Evolutionary conservation across 2,797 vertebrate species (phyloP), one percentile per base, ranked within the genome.

Genomic region (Odontamblyopus lacepedii): DNA sequence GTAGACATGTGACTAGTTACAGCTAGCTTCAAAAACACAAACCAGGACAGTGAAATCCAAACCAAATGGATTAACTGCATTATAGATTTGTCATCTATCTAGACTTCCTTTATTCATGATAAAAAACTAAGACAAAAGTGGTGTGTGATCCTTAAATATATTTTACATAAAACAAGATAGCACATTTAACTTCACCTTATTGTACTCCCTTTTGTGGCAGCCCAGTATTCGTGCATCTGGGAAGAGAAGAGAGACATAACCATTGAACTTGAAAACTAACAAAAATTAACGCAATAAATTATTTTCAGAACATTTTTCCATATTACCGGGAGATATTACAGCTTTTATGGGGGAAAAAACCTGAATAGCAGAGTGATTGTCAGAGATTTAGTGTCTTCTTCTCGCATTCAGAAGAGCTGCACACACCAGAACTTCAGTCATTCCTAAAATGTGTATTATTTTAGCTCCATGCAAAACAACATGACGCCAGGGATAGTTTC

Each of bases 121-220:
- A 91, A 92, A 89, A 89, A 93, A 91, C 83, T 93, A 93, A 93
- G 92, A 94, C 93, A 93, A 93, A 92, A 93, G 93, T 94, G 94
- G 93, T 93, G 91, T 87, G 89, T 89, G 84, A 90, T 83, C 83
- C 78, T 92, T 94, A 94, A 94, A 94, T 92, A 94, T 94, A 92
- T 93, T 88, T 92, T 89, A 94, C 87, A 91, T 93, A 94, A 93
- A 92, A 94, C 78, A 85, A 90, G 72, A 76, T 77, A 82, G 82
- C 87, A 90, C 87, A 81, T 77, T 80, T 80, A 71, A 35, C 64
- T 81, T 75, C 85, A 79, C 80, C 71, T 77, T 83, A 80, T 77
- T 87, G 83, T 85, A 53, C 78, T 91, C 85, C 87, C 87, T 86
- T 88, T 83, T 78, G 81, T 89, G 87, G 85, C 84, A 68, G 72